Evolutionary conservation across 2,113 vertebrate genomes (phyloP), one percentile per base, ranked within the genome.

Genomic region (Nanorana parkeri): DNA sequence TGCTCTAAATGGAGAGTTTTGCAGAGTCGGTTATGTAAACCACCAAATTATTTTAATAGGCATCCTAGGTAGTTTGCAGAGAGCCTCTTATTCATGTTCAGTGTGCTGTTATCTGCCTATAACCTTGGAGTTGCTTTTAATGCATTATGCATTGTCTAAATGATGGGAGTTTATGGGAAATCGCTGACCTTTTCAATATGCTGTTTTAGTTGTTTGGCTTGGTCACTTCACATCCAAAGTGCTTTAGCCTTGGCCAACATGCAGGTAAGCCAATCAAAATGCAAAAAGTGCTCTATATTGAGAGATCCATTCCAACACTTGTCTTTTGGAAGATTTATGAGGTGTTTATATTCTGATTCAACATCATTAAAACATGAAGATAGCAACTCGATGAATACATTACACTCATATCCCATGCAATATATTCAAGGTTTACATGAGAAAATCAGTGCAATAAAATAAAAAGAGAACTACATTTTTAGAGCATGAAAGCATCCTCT

Each of bases 101-200:
- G 28, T 66, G 28, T 51, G 17, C n/a, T 56, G 69, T 67, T 74
- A 81, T 81, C 79, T 74, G 58, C 23, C 69, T 81, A n/a, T 81
- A 74, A 81, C 80, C 69, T 74, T 81, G 80, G 60, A 55, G 51
- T 74, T 52, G 69, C 41, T 74, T 60, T 28, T 74, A 81, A 81
- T 81, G 51, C 61, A 81, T 81, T 74, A 81, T 81, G 69, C 69
- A 81, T 81, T 74, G 47, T 73, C 28, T 64, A 65, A 56, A 51
- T 74, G 60, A 81, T 74, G 72, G 66, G n/a, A 55, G 29, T 81
- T 81, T 81, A 81, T 74, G 61, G 69, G 80, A 81, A 81, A 81
- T 55, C 23, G 80, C 80, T 81, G 80, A 81, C 68, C 80, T 81
- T 81, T 81, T 81, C 61, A 81, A n/a, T 74, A 81, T 66, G 26